A percentile compares a stretch with the other conserved stretches of the same genome.
These are phyloP conservation scores for Furcifer pardalis DNA, from an alignment of 2,797 vertebrate species.

Conservation along the genomic window DNA sequence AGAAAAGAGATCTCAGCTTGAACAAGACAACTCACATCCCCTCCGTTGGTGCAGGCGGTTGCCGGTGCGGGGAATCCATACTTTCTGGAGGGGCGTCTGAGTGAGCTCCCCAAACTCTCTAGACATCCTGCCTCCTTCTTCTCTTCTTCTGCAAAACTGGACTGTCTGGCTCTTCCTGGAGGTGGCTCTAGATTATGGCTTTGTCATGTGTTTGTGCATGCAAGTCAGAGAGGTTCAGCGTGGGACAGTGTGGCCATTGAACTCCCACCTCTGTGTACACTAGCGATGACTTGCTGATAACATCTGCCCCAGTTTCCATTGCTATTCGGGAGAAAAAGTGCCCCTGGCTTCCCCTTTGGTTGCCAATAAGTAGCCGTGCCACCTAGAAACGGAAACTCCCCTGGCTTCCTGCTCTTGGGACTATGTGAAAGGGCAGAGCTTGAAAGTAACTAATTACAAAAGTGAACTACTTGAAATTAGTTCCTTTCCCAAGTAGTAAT, in stretches of 20 bases:
- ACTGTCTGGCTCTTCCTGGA: constrained; percentile 41
- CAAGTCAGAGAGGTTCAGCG: constrained; percentile 33
- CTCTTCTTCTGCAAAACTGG: constrained; percentile 29
- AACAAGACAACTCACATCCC: constrained; percentile 82
- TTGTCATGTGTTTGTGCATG: constrained; percentile 38
- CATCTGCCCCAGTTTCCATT: not conserved
- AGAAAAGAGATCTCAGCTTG: not conserved
- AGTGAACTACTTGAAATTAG: too few relatives aligned
- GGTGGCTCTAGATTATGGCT: constrained; percentile 30
- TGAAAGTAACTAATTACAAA: too few relatives aligned
- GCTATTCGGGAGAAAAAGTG: not conserved
- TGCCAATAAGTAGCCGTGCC: not conserved
- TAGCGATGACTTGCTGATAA: constrained; percentile 24
- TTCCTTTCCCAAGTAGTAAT: too few relatives aligned
- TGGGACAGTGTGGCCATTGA: constrained; percentile 56
- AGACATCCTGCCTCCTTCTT: constrained; percentile 8
- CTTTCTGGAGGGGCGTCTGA: constrained; percentile 86
- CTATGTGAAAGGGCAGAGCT: too few relatives aligned
- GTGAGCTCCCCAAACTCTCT: constrained; percentile 72
- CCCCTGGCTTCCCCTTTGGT: not conserved
- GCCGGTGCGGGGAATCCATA: constrained; percentile 84
- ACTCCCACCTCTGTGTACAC: constrained; percentile 61
- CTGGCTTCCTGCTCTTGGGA: not conserved
- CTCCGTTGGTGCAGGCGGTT: constrained; percentile 77
- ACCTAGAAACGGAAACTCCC: not conserved